phyloP scores from a whole-genome alignment of 2,113 vertebrate genomes.

The Hyperopisus bebe region DNA sequence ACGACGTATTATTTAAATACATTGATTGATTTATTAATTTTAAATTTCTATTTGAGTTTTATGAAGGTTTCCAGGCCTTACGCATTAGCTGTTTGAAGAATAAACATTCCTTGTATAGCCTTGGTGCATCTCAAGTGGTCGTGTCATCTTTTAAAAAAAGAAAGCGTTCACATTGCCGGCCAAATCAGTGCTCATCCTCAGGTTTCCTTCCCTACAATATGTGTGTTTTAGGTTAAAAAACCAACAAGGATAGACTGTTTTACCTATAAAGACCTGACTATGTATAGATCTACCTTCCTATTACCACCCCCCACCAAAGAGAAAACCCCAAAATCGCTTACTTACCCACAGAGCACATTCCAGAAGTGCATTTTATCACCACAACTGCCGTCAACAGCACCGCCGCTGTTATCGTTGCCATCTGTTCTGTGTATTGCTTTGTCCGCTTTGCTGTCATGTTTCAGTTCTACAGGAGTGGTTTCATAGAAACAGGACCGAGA shows the following conservation, averaged over 20 bases:
- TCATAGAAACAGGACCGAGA: not conserved
- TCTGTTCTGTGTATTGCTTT: not conserved
- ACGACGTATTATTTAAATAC: not conserved
- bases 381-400: not conserved
- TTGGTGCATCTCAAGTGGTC: not conserved
- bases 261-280: not conserved
- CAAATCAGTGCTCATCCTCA: not conserved
- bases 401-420: not conserved
- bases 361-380: not conserved
- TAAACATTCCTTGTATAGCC: not conserved
- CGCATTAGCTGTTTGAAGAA: not conserved
- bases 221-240: not conserved
- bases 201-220: not conserved
- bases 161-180: not conserved
- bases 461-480: not conserved
- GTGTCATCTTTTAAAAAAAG: not conserved
- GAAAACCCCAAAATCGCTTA: not conserved
- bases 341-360: not conserved
- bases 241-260: not conserved
- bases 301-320: not conserved
- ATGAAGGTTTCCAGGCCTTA: not conserved
- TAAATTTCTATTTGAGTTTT: not conserved
- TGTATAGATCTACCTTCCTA: not conserved
- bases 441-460: not conserved
- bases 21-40: not conserved